A percentile compares a stretch with the other conserved stretches of the same genome.
phyloP scores from a whole-genome alignment of 2,113 vertebrate genomes.

The Periophthalmus modestus region DNA sequence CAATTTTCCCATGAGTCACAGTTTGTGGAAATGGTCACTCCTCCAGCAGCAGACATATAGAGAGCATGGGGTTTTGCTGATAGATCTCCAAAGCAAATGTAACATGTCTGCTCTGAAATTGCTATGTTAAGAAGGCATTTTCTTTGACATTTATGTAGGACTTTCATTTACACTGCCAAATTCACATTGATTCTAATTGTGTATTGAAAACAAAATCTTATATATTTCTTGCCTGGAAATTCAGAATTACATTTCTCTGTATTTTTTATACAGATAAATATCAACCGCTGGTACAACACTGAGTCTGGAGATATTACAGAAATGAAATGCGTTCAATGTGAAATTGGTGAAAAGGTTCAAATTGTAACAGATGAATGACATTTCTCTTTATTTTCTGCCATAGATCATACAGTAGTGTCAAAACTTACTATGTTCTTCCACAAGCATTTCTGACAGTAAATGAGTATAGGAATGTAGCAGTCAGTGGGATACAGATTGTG shows the following conservation, averaged over 20 bases:
- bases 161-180: too few relatives aligned
- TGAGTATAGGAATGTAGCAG: neutral
- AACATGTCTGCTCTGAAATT: neutral
- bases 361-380: too few relatives aligned
- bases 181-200: too few relatives aligned
- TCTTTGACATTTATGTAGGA: too few relatives aligned
- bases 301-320: neutral
- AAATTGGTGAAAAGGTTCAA: neutral
- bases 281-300: too few relatives aligned
- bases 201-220: too few relatives aligned
- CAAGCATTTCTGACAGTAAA: neutral
- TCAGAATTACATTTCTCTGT: too few relatives aligned
- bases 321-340: neutral
- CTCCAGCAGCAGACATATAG: constrained; percentile 14
- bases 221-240: too few relatives aligned
- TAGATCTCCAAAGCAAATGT: neutral
- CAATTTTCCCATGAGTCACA: constrained; percentile 53
- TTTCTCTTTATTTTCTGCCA: neutral
- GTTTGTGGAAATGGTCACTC: constrained; percentile 10
- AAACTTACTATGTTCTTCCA: neutral
- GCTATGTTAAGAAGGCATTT: too few relatives aligned
- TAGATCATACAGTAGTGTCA: neutral
- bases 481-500: constrained; percentile 9
- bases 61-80: neutral
- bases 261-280: too few relatives aligned